These are phyloP conservation scores for Frankliniella fusca DNA, from an alignment of 2,888 invertebrate species.

Conservation along the genomic window DNA sequence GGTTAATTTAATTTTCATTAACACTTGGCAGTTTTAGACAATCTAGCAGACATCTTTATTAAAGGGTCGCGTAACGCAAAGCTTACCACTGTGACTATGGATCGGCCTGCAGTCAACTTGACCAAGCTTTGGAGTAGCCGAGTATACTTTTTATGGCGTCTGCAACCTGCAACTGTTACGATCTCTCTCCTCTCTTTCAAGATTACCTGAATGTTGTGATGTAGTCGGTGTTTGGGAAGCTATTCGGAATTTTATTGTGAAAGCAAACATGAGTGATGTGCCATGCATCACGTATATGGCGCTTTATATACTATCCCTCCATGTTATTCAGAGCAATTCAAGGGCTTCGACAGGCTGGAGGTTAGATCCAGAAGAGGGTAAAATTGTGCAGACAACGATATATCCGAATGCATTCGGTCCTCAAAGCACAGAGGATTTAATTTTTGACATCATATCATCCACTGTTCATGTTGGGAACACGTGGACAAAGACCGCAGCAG, in stretches of 20 bases:
- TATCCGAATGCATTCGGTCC: slow-evolving; percentile 53
- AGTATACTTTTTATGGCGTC: not conserved
- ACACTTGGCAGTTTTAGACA: no score
- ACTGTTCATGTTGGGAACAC: slow-evolving; percentile 62
- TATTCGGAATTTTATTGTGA: not conserved
- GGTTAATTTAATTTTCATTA: no score
- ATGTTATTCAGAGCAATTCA: slow-evolving; percentile 71
- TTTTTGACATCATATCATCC: slow-evolving; percentile 71
- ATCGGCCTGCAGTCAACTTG: not conserved
- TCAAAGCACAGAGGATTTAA: slow-evolving; percentile 59
- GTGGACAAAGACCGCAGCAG: slow-evolving; percentile 63
- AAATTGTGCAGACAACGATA: slow-evolving; percentile 63
- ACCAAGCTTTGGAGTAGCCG: not conserved
- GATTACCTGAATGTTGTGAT: not conserved
- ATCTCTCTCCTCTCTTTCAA: not conserved
- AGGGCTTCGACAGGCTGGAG: slow-evolving; percentile 80
- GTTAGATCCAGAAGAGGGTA: slow-evolving; percentile 69
- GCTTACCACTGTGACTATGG: not conserved
- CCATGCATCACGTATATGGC: slow-evolving; percentile 60
- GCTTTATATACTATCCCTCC: slow-evolving; percentile 66
- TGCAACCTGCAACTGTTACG: not conserved
- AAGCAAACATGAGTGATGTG: slow-evolving; percentile 52
- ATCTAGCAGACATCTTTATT: not conserved
- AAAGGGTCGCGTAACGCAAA: not conserved
- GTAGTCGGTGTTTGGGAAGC: not conserved